These are phyloP conservation scores for Epizoanthus rinbou DNA, from an alignment of 92 coral and sea anemone species.

Conservation along the genomic window DNA sequence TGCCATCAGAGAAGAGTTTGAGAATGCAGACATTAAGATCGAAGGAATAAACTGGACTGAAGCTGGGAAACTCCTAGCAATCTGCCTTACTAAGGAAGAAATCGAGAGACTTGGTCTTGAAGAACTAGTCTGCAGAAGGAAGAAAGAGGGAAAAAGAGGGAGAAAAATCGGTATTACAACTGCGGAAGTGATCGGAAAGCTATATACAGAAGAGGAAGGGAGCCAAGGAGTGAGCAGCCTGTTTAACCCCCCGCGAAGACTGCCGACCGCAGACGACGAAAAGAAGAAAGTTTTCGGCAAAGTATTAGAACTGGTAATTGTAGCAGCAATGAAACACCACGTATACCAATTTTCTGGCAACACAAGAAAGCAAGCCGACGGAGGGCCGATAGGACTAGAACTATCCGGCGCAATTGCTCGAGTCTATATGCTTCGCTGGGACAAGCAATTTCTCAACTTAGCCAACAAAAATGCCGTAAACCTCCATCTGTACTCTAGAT, in stretches of 20 bases:
- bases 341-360: neutral
- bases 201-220: neutral
- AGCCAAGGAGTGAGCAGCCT: neutral
- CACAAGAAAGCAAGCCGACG: neutral
- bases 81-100: no score
- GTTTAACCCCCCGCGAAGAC: neutral
- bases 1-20: no score
- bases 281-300: neutral
- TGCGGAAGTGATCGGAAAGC: neutral
- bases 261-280: neutral
- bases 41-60: no score
- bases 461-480: neutral
- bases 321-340: neutral
- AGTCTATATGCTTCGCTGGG: neutral
- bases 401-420: no score
- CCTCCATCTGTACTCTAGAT: neutral
- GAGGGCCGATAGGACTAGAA: no score
- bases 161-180: neutral
- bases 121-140: neutral
- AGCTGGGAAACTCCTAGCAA: no score
- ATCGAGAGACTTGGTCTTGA: no score
- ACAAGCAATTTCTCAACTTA: neutral
- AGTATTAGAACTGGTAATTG: neutral
- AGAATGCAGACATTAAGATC: no score
- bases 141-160: neutral